phyloP scores from a whole-genome alignment of 2,113 vertebrate species.

The Geococcyx californianus region DNA sequence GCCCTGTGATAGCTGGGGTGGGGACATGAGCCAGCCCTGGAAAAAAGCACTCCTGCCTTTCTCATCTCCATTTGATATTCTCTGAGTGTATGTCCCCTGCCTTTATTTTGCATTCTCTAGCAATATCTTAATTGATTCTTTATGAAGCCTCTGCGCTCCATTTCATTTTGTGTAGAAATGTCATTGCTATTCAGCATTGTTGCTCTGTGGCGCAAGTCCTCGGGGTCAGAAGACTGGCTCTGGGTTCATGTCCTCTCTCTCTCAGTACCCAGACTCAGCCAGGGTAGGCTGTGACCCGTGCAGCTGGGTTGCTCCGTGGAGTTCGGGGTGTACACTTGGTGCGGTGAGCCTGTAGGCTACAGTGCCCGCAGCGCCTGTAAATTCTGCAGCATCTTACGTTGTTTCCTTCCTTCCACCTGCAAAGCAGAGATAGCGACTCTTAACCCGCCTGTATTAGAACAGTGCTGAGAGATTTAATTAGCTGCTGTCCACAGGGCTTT shows the following conservation, averaged over 20 bases:
- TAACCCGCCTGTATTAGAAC: neutral
- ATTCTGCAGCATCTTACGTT: neutral
- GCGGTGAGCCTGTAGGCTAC: neutral
- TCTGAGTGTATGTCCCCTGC: neutral
- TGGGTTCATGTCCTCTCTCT: neutral
- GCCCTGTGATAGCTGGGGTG: neutral
- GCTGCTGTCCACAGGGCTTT: neutral
- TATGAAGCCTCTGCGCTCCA: neutral
- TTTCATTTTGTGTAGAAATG: neutral
- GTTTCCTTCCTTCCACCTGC: conserved; percentile 13
- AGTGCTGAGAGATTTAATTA: conserved; percentile 9
- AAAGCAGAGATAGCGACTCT: conserved; percentile 1
- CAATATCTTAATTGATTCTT: conserved; percentile 30
- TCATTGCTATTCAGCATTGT: neutral
- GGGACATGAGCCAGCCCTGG: neutral
- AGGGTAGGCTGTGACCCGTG: neutral
- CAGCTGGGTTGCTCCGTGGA: neutral
- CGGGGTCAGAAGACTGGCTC: neutral
- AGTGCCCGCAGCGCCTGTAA: neutral
- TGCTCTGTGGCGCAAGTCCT: neutral
- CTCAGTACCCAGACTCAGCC: neutral
- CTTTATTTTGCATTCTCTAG: conserved; percentile 1
- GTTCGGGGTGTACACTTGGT: neutral
- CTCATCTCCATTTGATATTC: neutral
- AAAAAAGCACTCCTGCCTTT: neutral